These are phyloP conservation scores for Listronotus oregonensis DNA, from an alignment of 1,140 invertebrate species.

Conservation along the genomic window DNA sequence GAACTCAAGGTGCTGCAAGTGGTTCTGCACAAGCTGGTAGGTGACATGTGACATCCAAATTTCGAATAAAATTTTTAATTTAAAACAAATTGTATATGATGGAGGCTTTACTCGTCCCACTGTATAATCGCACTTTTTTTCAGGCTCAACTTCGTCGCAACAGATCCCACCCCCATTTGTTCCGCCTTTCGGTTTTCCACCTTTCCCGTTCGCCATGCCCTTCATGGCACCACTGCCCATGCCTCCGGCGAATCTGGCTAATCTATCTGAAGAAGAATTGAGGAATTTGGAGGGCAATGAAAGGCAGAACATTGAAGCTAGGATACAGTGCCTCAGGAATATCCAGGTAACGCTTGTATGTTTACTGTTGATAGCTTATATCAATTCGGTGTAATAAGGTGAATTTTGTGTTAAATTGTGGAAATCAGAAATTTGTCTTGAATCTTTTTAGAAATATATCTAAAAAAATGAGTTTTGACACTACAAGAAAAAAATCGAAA, in stretches of 20 bases:
- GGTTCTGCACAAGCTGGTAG: slow-evolving; percentile 20
- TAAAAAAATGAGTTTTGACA: no score
- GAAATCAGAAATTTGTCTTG: no score
- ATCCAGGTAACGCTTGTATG: slow-evolving; percentile 65
- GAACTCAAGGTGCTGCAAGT: slow-evolving; percentile 39
- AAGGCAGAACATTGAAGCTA: slow-evolving; percentile 84
- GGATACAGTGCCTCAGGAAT: slow-evolving; percentile 82
- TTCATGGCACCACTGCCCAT: slow-evolving; percentile 72
- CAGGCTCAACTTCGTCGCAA: slow-evolving; percentile 18
- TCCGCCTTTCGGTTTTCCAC: slow-evolving; percentile 61
- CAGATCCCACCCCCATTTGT: slow-evolving; percentile 34
- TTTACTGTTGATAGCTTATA: not conserved
- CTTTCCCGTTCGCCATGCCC: slow-evolving; percentile 62
- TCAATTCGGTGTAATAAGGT: no score
- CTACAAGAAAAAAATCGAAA: no score
- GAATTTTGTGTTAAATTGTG: no score
- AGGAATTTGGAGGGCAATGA: slow-evolving; percentile 85
- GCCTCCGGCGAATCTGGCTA: slow-evolving; percentile 75
- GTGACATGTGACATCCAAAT: no score
- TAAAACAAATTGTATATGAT: no score
- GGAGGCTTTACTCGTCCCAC: no score
- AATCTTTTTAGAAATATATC: no score
- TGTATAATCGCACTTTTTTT: not conserved
- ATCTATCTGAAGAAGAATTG: slow-evolving; percentile 83
- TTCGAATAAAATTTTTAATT: no score